Percentiles rank a stretch among this genome's conserved stretches.
Conservation (phyloP, 2,797 vertebrate species). For the Amniataba percoides region DNA sequence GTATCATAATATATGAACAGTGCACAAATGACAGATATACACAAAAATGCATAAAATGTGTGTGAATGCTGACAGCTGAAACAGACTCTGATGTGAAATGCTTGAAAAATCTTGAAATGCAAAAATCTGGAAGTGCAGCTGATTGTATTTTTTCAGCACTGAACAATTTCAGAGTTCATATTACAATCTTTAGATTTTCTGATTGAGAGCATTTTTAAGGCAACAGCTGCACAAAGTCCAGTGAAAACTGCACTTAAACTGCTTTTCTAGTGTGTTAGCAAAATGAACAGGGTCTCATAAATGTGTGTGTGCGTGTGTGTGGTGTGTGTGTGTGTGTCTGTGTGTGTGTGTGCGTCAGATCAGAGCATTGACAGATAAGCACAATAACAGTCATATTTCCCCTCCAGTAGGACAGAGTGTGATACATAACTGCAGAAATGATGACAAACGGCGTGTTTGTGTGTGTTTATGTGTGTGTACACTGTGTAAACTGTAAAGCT, state of each 20-base stretch:
- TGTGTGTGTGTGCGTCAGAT: conserved; percentile 22
- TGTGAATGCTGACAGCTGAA: no score
- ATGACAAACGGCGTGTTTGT: conserved; percentile 17
- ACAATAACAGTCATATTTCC: conserved; percentile 47
- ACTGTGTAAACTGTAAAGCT: not conserved
- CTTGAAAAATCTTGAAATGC: no score
- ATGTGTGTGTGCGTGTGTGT: not conserved
- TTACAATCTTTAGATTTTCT: not conserved
- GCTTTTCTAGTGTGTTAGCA: not conserved
- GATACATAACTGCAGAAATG: conserved; percentile 35
- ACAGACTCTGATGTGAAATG: no score
- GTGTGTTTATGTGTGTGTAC: not conserved
- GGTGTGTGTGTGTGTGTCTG: conserved; percentile 9
- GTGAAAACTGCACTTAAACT: not conserved
- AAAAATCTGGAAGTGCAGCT: no score
- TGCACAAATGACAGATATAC: not conserved
- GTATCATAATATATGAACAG: not conserved
- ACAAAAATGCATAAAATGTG: no score
- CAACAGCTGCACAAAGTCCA: not conserved
- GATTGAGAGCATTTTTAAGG: not conserved
- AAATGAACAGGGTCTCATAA: not conserved
- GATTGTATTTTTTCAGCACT: not conserved
- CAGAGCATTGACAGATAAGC: conserved; percentile 43
- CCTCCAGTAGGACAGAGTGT: conserved; percentile 33
- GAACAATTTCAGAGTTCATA: not conserved